phyloP scores from a whole-genome alignment of 2,113 vertebrate species.

The Saguinus imperator region DNA sequence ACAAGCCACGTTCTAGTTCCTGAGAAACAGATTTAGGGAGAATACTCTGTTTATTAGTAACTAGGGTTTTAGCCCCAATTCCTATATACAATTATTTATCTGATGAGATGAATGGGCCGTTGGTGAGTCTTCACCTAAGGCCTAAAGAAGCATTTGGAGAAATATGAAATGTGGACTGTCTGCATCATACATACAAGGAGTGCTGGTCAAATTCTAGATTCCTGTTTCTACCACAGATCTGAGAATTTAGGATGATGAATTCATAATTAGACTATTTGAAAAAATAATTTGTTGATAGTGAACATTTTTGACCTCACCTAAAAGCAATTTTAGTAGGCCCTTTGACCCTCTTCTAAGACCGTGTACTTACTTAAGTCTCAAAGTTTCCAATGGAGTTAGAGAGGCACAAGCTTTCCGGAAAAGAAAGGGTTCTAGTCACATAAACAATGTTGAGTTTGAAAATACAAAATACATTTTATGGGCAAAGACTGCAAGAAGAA shows the following conservation, averaged over 20 bases:
- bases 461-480: background rate
- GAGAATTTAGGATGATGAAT: background rate
- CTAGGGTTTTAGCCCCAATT: background rate
- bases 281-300: background rate
- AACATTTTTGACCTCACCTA: background rate
- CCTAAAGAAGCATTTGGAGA: background rate
- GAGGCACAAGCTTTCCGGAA: rapidly evolving
- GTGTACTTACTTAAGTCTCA: background rate
- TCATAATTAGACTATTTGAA: background rate
- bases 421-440: background rate
- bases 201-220: background rate
- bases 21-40: background rate
- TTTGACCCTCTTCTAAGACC: background rate
- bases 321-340: background rate
- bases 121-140: background rate
- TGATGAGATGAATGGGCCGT: background rate
- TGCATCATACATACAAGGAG: background rate
- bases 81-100: background rate
- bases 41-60: background rate
- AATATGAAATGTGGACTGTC: background rate
- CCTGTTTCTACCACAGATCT: background rate
- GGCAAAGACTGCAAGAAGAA: background rate
- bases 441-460: background rate
- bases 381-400: background rate
- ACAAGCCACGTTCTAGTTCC: background rate